These are phyloP conservation scores for Philaethria dido DNA, from an alignment of 2,888 invertebrate species.

Conservation along the genomic window DNA sequence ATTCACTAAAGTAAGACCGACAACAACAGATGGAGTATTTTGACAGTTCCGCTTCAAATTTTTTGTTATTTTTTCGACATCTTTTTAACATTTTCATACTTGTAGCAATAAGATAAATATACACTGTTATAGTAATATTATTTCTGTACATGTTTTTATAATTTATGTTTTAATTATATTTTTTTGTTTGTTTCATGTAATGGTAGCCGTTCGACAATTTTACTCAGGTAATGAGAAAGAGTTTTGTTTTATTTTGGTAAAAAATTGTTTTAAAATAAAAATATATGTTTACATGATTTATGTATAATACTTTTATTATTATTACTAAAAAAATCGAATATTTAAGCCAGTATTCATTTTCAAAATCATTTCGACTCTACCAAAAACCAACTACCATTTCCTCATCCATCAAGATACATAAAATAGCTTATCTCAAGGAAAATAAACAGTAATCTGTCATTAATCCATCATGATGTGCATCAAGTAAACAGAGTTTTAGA, in stretches of 20 bases:
- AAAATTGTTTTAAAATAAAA: no score
- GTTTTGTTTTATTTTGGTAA: constrained; percentile 4
- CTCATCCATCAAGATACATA: background rate
- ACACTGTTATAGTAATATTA: background rate
- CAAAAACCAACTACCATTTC: no score
- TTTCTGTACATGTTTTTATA: constrained; percentile 19
- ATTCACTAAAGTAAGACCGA: background rate
- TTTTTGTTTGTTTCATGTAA: constrained; percentile 80
- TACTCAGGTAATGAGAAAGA: constrained; percentile 72
- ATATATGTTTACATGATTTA: no score
- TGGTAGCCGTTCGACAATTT: constrained; percentile 78
- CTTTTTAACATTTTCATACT: background rate
- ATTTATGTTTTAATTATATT: constrained; percentile 51
- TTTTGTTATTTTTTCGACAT: background rate
- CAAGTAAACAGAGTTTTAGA: constrained; percentile 34
- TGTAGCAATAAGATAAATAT: background rate
- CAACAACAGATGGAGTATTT: constrained; percentile 1
- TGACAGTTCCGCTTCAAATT: background rate
- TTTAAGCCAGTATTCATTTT: no score
- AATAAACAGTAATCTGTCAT: constrained; percentile 21
- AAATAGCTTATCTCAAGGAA: background rate
- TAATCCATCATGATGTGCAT: constrained; percentile 20
- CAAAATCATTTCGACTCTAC: no score
- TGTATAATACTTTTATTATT: no score
- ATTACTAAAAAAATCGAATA: no score